Conservation (phyloP, 2,888 invertebrate genomes). For the Eurytoma californica region DNA sequence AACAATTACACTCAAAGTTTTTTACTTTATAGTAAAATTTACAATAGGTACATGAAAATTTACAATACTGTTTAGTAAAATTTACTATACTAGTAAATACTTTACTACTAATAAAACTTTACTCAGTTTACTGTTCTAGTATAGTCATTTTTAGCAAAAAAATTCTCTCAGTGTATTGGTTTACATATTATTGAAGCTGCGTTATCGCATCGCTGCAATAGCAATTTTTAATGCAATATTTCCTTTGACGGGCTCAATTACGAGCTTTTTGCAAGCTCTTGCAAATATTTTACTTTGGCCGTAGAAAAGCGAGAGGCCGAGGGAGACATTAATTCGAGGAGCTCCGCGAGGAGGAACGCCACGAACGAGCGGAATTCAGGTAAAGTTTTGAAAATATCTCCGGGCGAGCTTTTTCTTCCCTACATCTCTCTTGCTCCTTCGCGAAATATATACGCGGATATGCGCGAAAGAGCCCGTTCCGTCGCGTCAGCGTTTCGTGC, state of each 20-base stretch:
- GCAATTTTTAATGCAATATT: background rate
- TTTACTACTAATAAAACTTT: too few species aligned
- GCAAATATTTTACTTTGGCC: slow-evolving; percentile 23
- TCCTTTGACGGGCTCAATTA: background rate
- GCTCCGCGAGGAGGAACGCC: slow-evolving; percentile 30
- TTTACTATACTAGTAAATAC: too few species aligned
- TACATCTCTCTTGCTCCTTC: background rate
- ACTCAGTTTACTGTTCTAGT: too few species aligned
- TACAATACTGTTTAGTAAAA: too few species aligned
- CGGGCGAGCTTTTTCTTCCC: slow-evolving; percentile 13
- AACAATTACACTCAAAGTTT: too few species aligned
- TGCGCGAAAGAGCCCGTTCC: slow-evolving; percentile 21
- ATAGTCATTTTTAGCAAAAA: too few species aligned
- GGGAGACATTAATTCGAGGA: slow-evolving; percentile 33
- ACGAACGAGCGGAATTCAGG: slow-evolving; percentile 46
- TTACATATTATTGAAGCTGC: too few species aligned
- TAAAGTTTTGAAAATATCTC: slow-evolving; percentile 53
- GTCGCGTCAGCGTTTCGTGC: slow-evolving; percentile 36
- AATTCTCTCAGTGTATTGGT: too few species aligned
- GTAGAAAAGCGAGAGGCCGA: background rate
- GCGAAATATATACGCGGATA: slow-evolving; percentile 15
- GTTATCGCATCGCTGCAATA: background rate
- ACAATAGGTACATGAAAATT: too few species aligned
- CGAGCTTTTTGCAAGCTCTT: background rate
- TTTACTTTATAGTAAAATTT: too few species aligned